A percentile compares a stretch with the other conserved stretches of the same genome.
Evolutionary conservation across 1,140 invertebrate species (phyloP).

Genomic region (Euwallacea similis): DNA sequence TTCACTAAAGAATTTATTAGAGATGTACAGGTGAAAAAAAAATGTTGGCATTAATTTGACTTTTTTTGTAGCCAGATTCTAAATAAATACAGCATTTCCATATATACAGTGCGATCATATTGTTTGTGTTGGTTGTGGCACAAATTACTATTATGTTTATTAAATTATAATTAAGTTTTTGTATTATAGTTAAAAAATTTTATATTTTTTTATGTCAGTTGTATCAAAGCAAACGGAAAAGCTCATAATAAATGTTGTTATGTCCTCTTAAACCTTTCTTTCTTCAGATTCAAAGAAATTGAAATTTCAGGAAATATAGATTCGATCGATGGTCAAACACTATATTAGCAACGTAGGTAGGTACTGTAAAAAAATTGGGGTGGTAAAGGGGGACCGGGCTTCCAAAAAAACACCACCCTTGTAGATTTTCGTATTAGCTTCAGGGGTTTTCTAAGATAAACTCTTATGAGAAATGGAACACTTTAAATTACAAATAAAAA

Average conservation of each 20-base stretch:
- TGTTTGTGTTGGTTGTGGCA: conserved; percentile 29
- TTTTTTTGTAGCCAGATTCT: neutral
- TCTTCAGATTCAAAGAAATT: too few relatives aligned
- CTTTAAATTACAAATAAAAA: too few relatives aligned
- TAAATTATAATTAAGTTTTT: conserved; percentile 24
- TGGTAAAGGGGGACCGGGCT: too few relatives aligned
- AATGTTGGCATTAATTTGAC: too few relatives aligned
- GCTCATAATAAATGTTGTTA: conserved; percentile 35
- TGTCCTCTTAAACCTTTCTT: conserved; percentile 4
- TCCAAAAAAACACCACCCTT: too few relatives aligned
- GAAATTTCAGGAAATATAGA: too few relatives aligned
- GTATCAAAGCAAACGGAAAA: conserved; percentile 21
- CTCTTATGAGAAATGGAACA: too few relatives aligned
- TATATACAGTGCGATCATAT: neutral
- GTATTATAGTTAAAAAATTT: conserved; percentile 38
- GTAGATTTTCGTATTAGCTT: too few relatives aligned
- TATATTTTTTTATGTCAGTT: conserved; percentile 36
- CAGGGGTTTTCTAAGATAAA: too few relatives aligned
- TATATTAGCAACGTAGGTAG: too few relatives aligned
- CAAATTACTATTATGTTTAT: conserved; percentile 32
- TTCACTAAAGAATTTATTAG: neutral
- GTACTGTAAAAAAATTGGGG: too few relatives aligned
- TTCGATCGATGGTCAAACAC: too few relatives aligned
- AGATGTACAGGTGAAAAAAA: neutral
- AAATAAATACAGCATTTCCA: neutral